Conservation (phyloP, 1,140 invertebrate genomes). For the Chionoecetes opilio region DNA sequence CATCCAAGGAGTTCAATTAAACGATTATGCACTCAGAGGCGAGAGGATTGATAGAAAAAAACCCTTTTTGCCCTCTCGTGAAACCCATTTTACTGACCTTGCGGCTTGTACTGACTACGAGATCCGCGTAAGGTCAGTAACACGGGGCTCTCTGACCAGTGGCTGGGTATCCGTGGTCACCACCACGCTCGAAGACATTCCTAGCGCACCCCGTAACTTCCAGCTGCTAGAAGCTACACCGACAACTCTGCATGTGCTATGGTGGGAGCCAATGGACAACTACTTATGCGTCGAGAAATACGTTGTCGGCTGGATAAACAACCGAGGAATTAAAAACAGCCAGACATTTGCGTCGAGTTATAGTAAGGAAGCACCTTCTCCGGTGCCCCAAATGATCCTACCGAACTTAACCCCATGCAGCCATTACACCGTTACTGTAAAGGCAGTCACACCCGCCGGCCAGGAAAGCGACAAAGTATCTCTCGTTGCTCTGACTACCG, state of each 20-base stretch:
- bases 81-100: constrained; percentile 52
- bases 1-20: constrained; percentile 2
- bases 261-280: constrained; percentile 51
- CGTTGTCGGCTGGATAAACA: constrained; percentile 13
- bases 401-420: constrained; percentile 36
- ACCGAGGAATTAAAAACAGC: neutral
- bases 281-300: constrained; percentile 25
- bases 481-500: neutral
- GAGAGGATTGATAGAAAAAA: neutral
- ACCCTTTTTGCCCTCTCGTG: neutral
- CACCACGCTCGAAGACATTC: neutral
- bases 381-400: neutral
- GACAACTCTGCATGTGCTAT: neutral
- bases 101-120: constrained; percentile 58
- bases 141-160: constrained; percentile 22
- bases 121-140: constrained; percentile 45
- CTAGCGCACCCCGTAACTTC: constrained; percentile 44
- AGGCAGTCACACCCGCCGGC: neutral
- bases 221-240: no score
- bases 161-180: constrained; percentile 48
- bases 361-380: no score
- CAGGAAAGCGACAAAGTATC: neutral
- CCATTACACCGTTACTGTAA: neutral
- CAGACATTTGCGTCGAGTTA: no score
- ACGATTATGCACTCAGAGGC: neutral